Conservation (phyloP, 2,888 invertebrate genomes). For the Gryllus longicercus region DNA sequence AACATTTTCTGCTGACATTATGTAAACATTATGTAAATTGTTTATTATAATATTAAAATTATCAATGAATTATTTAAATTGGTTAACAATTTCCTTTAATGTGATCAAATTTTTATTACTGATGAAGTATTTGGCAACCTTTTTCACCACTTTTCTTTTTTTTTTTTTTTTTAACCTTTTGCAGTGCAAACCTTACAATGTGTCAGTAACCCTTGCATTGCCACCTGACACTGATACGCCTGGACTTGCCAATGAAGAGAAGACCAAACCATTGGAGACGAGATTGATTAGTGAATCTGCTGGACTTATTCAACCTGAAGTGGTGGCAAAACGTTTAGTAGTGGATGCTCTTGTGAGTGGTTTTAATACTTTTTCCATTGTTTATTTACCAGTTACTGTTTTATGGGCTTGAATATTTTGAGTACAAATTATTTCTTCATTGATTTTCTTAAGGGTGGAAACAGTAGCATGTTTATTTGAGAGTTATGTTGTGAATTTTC, state of each 20-base stretch:
- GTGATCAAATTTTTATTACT: too few relatives aligned
- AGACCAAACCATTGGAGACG: constrained; percentile 83
- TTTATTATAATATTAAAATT: too few relatives aligned
- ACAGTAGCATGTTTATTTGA: too few relatives aligned
- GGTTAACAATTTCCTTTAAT: too few relatives aligned
- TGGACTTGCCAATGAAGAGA: constrained; percentile 83
- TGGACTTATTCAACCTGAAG: constrained; percentile 71
- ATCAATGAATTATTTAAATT: too few relatives aligned
- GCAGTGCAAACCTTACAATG: constrained; percentile 64
- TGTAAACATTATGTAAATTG: too few relatives aligned
- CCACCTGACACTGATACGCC: constrained; percentile 99
- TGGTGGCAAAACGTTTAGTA: constrained; percentile 74
- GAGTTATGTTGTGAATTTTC: too few relatives aligned
- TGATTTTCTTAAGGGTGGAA: not conserved
- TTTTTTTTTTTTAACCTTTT: constrained; percentile 11
- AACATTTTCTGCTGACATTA: too few relatives aligned
- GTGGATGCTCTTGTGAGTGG: constrained; percentile 71
- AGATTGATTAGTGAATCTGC: constrained; percentile 77
- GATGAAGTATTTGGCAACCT: too few relatives aligned
- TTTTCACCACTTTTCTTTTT: too few relatives aligned
- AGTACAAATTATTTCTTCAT: constrained; percentile 27
- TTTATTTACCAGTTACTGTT: constrained; percentile 20
- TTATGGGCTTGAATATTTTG: constrained; percentile 21
- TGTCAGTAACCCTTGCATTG: constrained; percentile 78
- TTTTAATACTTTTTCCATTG: not conserved